These are phyloP conservation scores for Melanotus villosus DNA, from an alignment of 2,888 invertebrate genomes.

Conservation along the genomic window DNA sequence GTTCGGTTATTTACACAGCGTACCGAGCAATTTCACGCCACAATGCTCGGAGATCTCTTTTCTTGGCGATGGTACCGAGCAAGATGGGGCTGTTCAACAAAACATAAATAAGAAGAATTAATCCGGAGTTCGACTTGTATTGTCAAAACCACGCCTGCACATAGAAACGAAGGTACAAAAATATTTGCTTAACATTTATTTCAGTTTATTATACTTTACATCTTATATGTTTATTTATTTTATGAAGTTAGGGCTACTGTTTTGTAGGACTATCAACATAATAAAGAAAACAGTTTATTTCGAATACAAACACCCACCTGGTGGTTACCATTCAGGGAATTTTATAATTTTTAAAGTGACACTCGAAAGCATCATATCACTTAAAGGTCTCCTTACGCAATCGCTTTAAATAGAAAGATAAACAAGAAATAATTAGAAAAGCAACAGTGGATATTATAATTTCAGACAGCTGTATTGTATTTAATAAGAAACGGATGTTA, in stretches of 20 bases:
- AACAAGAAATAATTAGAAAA: conserved; percentile 30
- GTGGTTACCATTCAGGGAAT: conserved; percentile 4
- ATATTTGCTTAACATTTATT: conserved; percentile 48
- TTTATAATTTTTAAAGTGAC: conserved; percentile 33
- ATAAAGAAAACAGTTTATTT: conserved; percentile 45
- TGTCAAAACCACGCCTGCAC: conserved; percentile 49
- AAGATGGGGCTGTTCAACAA: conserved; percentile 20
- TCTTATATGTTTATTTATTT: conserved; percentile 43
- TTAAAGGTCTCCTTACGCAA: conserved; percentile 17
- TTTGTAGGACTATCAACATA: conserved; percentile 38
- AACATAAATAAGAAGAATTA: conserved; percentile 41
- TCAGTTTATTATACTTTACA: conserved; percentile 42
- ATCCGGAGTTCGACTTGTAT: conserved; percentile 44
- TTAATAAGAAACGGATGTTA: conserved; percentile 40
- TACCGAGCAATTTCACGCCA: conserved; percentile 26
- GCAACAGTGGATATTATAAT: conserved; percentile 23
- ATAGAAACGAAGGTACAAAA: conserved; percentile 42
- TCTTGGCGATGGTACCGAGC: conserved; percentile 6
- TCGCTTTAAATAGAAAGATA: conserved; percentile 16
- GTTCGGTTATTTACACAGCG: conserved; percentile 42
- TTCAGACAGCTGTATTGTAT: conserved; percentile 11
- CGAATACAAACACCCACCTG: conserved; percentile 36
- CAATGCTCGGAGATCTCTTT: conserved; percentile 13
- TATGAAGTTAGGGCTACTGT: conserved; percentile 41
- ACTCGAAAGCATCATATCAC: conserved; percentile 3